These are phyloP conservation scores for Oryzias curvinotus DNA, from an alignment of 2,113 vertebrate species.

Conservation along the genomic window DNA sequence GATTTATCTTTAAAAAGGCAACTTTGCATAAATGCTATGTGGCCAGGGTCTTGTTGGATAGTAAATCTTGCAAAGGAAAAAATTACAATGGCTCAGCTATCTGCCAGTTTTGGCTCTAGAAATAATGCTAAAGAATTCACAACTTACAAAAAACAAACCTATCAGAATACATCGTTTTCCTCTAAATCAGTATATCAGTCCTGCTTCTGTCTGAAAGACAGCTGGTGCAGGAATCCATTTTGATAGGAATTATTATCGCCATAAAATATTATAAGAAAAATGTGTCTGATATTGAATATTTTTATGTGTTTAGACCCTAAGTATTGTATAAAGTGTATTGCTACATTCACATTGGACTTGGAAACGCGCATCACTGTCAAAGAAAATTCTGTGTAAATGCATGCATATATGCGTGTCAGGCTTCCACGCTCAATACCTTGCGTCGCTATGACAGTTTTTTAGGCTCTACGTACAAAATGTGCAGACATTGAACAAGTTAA, in stretches of 20 bases:
- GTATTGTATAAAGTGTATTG: too few species aligned
- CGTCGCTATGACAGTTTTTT: too few species aligned
- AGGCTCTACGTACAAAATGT: too few species aligned
- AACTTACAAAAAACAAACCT: conserved; percentile 55
- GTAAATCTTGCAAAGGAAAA: conserved; percentile 56
- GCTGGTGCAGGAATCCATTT: conserved; percentile 48
- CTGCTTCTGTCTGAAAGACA: conserved; percentile 51
- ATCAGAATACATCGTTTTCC: conserved; percentile 53
- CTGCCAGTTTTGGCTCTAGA: conserved; percentile 52
- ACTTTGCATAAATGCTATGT: conserved; percentile 18
- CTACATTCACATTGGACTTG: too few species aligned
- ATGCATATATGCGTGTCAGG: too few species aligned
- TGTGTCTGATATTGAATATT: too few species aligned
- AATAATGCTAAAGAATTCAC: conserved; percentile 29
- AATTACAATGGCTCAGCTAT: conserved; percentile 37
- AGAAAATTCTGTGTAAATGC: too few species aligned
- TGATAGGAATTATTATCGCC: conserved; percentile 7
- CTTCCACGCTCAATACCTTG: too few species aligned
- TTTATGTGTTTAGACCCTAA: too few species aligned
- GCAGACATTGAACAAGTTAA: too few species aligned
- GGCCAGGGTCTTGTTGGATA: background rate
- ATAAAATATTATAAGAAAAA: too few species aligned
- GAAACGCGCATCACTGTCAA: too few species aligned
- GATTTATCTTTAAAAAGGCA: conserved; percentile 42
- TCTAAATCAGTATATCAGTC: conserved; percentile 54